Evolutionary conservation across 2,888 invertebrate genomes (phyloP).

Genomic region (Erpobdella octoculata): DNA sequence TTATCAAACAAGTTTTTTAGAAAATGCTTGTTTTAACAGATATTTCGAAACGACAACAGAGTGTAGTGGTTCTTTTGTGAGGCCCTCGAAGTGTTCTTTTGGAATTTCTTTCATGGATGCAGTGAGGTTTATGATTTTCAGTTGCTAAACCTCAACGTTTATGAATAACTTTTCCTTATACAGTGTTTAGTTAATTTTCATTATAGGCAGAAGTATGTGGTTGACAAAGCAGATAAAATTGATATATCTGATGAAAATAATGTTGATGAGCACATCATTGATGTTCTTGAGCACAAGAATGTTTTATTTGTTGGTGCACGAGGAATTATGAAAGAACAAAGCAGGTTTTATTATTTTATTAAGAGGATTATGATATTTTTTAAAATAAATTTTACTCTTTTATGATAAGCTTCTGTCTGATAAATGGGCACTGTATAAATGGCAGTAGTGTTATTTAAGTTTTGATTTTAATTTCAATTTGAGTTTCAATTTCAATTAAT

Average conservation of each 20-base stretch:
- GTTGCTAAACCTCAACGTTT: neutral
- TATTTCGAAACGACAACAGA: slow-evolving; percentile 46
- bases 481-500: too few relatives aligned
- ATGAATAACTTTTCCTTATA: too few relatives aligned
- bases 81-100: slow-evolving; percentile 69
- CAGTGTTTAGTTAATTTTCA: too few relatives aligned
- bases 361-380: neutral
- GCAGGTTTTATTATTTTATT: neutral
- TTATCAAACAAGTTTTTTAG: too few relatives aligned
- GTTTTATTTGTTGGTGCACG: slow-evolving; percentile 15
- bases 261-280: slow-evolving; percentile 12
- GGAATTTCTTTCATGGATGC: slow-evolving; percentile 69
- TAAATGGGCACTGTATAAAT: neutral
- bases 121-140: slow-evolving; percentile 55
- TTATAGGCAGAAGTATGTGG: neutral
- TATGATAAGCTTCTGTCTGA: neutral
- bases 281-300: neutral
- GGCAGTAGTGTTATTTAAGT: neutral
- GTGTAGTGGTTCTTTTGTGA: slow-evolving; percentile 74
- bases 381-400: neutral
- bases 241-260: neutral
- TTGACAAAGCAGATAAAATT: neutral
- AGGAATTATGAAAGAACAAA: neutral
- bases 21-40: too few relatives aligned
- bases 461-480: too few relatives aligned